Evolutionary conservation across 2,113 vertebrate genomes (phyloP), one percentile per base, ranked within the genome.

Genomic region (Aldabrachelys gigantea): DNA sequence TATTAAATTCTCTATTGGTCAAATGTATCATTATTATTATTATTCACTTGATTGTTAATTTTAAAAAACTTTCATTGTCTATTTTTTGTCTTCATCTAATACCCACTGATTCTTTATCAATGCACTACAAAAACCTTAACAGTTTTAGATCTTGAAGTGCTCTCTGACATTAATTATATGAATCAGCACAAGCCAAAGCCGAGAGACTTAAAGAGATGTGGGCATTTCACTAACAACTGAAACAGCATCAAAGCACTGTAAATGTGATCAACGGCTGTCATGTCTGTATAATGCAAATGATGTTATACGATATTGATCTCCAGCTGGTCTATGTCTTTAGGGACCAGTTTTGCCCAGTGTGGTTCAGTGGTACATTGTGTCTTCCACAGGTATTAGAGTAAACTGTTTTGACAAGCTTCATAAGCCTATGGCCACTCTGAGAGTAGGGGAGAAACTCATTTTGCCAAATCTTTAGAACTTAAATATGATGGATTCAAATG

Each of bases 1-100:
- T 83, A 94, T 83, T 91, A 92, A 92, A 85, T 35, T 16, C 65
- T 94, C 94, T 94, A 72, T 84, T 89, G 78, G 72, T 88, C 62
- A 90, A 95, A 65, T 21, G 21, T 53, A 24, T 13, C 6, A 9
- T n/a, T 84, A 16, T 50, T 22, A 7, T 50, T 22, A 7, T 89
- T 57, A 38, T 47, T 76, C 44, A 50, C 49, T 52, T 29, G 80
- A 75, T 75, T 47, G 35, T 27, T 79, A 44, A 84, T 72, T 57
- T 95, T 47, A 6, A 10, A 86, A 76, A 90, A 5, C 1, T 93
- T 96, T 80, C 1, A 3, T 78, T 90, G 93, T 27, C 84, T 14
- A 47, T 59, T 24, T 91, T 91, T 94, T 24, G 3, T 85, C 8
- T 79, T 79, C 31, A 10, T 49, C 41, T 86, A 83, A 85, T 69